Conservation (phyloP, 1,140 invertebrate species). For the Neodiprion lecontei region DNA sequence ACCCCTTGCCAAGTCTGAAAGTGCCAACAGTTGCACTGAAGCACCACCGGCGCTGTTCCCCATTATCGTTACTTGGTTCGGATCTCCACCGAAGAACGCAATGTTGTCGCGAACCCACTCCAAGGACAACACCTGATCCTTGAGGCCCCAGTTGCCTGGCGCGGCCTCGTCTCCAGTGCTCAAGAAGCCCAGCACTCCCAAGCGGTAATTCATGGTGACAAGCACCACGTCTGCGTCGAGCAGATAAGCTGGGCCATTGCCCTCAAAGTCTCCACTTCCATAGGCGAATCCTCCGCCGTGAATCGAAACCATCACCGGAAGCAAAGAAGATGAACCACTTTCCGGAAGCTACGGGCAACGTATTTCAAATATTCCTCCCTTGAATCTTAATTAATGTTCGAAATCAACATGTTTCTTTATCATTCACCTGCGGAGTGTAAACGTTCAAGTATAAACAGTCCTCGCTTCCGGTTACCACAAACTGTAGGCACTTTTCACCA, state of each 20-base stretch:
- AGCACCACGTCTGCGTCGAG: conserved; percentile 66
- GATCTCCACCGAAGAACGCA: too few species aligned
- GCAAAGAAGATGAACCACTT: not conserved
- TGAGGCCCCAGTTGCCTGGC: too few species aligned
- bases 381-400: too few species aligned
- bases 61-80: too few species aligned
- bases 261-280: conserved; percentile 56
- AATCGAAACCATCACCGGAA: conserved; percentile 65
- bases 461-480: not conserved
- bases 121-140: too few species aligned
- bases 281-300: conserved; percentile 65
- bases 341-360: not conserved
- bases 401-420: not conserved
- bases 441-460: not conserved
- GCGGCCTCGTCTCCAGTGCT: too few species aligned
- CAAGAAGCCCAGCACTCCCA: conserved; percentile 60
- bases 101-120: too few species aligned
- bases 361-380: too few species aligned
- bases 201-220: conserved; percentile 69
- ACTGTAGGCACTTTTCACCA: not conserved
- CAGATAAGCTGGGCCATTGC: conserved; percentile 64
- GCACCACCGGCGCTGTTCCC: too few species aligned
- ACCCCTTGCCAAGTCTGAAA: too few species aligned
- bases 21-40: too few species aligned
- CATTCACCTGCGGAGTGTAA: not conserved